Conservation (phyloP, 1,140 invertebrate genomes). For the Bombus polaris region DNA sequence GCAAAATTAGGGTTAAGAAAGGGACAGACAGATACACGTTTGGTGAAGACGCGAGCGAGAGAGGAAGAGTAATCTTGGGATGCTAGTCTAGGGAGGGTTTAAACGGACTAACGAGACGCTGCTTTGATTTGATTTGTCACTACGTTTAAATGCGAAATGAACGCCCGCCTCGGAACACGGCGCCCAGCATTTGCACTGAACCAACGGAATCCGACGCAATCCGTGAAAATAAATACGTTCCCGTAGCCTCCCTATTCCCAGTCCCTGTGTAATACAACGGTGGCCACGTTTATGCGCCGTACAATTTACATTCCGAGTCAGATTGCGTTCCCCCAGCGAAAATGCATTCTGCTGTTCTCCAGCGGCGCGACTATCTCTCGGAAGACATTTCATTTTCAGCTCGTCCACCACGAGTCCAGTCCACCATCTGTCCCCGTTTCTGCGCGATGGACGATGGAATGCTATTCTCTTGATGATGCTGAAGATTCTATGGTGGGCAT, state of each 20-base stretch:
- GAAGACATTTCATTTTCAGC: slow-evolving; percentile 76
- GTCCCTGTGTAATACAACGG: not conserved
- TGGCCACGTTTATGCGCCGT: slow-evolving; percentile 29
- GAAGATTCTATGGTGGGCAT: not conserved
- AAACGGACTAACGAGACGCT: slow-evolving; percentile 73
- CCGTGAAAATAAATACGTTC: slow-evolving; percentile 65
- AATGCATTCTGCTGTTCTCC: slow-evolving; percentile 59
- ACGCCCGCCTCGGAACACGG: slow-evolving; percentile 53
- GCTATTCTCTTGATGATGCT: not conserved
- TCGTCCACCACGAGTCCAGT: slow-evolving; percentile 42
- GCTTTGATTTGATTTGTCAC: slow-evolving; percentile 77
- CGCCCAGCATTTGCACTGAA: slow-evolving; percentile 59
- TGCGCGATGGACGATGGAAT: not conserved
- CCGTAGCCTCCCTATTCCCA: not conserved
- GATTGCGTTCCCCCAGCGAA: slow-evolving; percentile 60
- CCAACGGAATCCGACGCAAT: slow-evolving; percentile 62
- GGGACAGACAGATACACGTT: not conserved
- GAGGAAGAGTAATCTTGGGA: slow-evolving; percentile 52
- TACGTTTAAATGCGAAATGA: slow-evolving; percentile 66
- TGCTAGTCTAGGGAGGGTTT: slow-evolving; percentile 42
- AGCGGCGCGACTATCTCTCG: slow-evolving; percentile 75
- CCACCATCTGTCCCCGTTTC: not conserved
- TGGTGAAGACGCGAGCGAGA: not conserved
- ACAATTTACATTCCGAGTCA: slow-evolving; percentile 66
- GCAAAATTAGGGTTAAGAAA: not conserved